Base-by-base conservation (phyloP, 2,888 invertebrate genomes). In the Cordilura impudica region DNA sequence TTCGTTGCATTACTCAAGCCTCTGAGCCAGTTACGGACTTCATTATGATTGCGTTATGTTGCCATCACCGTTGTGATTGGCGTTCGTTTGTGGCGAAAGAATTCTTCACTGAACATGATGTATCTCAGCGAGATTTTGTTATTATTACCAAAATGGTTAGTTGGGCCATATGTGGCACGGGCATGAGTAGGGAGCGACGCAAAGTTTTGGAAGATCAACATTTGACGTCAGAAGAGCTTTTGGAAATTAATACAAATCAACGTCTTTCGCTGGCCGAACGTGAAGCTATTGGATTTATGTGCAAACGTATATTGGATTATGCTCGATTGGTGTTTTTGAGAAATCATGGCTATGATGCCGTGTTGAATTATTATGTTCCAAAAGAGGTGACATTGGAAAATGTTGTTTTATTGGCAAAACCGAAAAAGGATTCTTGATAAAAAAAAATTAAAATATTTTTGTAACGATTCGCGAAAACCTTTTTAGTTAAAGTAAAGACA, bases 141-240 rank as follows among this genome's bases (percentile, higher is more conserved):
- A 91, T 95, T 23, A 92, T 97, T 86, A 93, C 94, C 73, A 94
- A 95, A 81, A 92, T 97, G 85, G 95, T 95, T 6, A 95, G 97
- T 86, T 97, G 97, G 97, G 96, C 96, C 0, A 96, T 96, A 1
- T 96, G 97, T 90, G 95, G 96, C 5, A 90, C 90, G 0, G 94
- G 94, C 0, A 91, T 92, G 79, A 93, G 92, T 83, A 91, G 93
- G 31, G 91, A 92, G 81, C 85, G 86, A 2, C 85, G 87, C 54
- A 87, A 87, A 60, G 84, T 87, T 39, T 73, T 89, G 16, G 85
- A 85, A 2, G 83, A 83, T 0, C 83, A 84, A 18, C 18, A 72
- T 0, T 21, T 70, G 4, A 21, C 61, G 0, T 18, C 39, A 1
- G 23, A 49, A 5, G 69, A 81, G 1, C 19, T 73, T 0, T 21